phyloP scores from a whole-genome alignment of 2,113 vertebrate species.

The Hiodon tergisus region DNA sequence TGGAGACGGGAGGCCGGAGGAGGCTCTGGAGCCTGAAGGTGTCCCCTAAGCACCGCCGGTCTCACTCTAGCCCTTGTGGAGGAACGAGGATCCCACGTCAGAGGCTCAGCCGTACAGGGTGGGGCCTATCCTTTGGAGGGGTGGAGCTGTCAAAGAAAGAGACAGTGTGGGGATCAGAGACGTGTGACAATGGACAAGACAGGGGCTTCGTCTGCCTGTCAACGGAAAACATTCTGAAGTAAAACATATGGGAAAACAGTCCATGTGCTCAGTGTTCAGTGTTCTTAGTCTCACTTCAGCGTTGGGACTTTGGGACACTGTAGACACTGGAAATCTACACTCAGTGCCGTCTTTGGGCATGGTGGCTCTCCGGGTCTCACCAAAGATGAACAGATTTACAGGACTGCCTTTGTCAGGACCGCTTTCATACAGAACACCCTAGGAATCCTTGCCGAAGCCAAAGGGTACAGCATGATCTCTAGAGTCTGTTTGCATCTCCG shows the following conservation, averaged over 20 bases:
- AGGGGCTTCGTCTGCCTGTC: background rate
- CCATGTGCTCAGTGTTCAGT: background rate
- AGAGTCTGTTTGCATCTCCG: background rate
- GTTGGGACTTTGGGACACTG: background rate
- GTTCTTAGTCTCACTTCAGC: background rate
- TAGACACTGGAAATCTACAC: background rate
- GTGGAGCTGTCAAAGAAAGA: background rate
- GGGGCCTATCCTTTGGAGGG: background rate
- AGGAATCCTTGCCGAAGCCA: background rate
- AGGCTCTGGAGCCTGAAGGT: constrained; percentile 1
- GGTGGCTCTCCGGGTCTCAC: background rate
- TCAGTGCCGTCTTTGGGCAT: background rate
- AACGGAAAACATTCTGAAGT: background rate
- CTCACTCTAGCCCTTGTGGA: background rate
- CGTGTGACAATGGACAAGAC: too few species aligned
- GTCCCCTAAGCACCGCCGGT: constrained; percentile 10
- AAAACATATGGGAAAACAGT: background rate
- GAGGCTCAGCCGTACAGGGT: background rate
- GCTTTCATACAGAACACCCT: background rate
- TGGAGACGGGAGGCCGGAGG: background rate
- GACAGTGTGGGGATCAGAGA: background rate
- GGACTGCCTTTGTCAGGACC: background rate
- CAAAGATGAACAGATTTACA: background rate
- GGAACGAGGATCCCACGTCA: background rate
- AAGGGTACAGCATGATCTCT: background rate